Evolutionary conservation across 1,140 invertebrate species (phyloP), one percentile per base, ranked within the genome.

Genomic region (Pinna nobilis): DNA sequence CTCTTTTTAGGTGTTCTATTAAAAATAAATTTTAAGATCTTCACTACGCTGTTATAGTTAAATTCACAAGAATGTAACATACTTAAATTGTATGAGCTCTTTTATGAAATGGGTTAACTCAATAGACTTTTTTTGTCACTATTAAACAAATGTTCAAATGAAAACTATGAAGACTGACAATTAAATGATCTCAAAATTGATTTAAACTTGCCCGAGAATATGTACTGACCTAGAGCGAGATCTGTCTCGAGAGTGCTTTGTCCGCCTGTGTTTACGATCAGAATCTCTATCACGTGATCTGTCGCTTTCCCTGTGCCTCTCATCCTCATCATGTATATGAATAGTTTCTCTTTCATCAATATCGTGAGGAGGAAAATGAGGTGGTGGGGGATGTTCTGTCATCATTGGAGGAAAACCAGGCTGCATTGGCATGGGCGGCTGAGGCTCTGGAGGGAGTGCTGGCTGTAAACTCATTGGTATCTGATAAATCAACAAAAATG

Each of bases 1-100:
- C 84, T 77, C 64, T 82, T 75, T 55, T 82, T 80, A 9, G 87
- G 88, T 51, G 88, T 87, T 59, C 86, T 87, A 32, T 15, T 71
- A 74, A 57, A 49, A 47, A 6, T 4, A 20, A 64, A 44, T 47
- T 20, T 18, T 11, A 53, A 18, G 11, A 51, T 15, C n/a, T 4
- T 51, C 28, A 9, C 20, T 7, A 51, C 20, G n/a, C 11, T 51
- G 11, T 51, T 20, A 51, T 51, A 51, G 49, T 23, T 7, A 13
- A 51, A 51, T 51, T 18, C 20, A 11, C 1, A 20, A 53, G 2
- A 1, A 3, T 1, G 13, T 47, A 15, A 1, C 15, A 47, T 1
- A 18, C 20, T 47, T 20, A 47, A 47, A 47, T 18, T 47, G 20
- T 47, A 47, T 18, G 41, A n/a, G n/a, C n/a, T n/a, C n/a, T n/a